Evolutionary conservation across 2,888 invertebrate genomes (phyloP).

Genomic region (Junonia oenone): DNA sequence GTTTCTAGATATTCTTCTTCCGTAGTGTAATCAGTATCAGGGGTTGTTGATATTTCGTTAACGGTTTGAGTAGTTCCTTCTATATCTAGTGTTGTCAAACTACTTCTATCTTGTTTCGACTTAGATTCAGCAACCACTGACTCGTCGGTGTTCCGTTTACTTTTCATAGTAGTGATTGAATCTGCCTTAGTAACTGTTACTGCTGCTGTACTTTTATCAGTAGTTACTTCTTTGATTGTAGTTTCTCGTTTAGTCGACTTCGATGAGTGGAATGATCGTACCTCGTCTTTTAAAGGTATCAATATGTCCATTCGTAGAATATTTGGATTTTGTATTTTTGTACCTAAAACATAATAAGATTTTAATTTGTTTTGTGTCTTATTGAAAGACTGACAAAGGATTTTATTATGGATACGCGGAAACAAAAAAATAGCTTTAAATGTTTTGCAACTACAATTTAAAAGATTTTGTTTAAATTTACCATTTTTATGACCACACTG

Average conservation of each 20-base stretch:
- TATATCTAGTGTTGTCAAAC: conserved; percentile 29
- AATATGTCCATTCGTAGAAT: conserved; percentile 37
- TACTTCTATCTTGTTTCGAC: conserved; percentile 31
- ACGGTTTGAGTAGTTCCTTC: conserved; percentile 27
- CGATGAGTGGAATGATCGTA: conserved; percentile 48
- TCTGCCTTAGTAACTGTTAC: conserved; percentile 40
- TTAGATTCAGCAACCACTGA: conserved; percentile 34
- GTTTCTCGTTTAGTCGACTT: conserved; percentile 45
- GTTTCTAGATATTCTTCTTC: conserved; percentile 30
- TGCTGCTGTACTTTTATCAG: conserved; percentile 40
- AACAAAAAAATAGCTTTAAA: no score
- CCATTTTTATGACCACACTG: conserved; percentile 79
- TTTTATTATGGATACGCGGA: no score
- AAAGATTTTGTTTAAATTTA: background rate
- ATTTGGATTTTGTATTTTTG: conserved; percentile 18
- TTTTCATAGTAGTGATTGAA: conserved; percentile 49
- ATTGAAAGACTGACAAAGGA: no score
- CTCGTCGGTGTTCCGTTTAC: conserved; percentile 58
- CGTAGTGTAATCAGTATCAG: conserved; percentile 30
- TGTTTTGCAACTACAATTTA: no score
- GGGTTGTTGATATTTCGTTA: conserved; percentile 30
- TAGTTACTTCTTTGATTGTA: conserved; percentile 41
- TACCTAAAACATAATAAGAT: conserved; percentile 19
- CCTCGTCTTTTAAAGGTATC: conserved; percentile 41
- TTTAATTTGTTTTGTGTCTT: background rate